Evolutionary conservation across 1,140 invertebrate species (phyloP).

Genomic region (Palaemon carinicauda): DNA sequence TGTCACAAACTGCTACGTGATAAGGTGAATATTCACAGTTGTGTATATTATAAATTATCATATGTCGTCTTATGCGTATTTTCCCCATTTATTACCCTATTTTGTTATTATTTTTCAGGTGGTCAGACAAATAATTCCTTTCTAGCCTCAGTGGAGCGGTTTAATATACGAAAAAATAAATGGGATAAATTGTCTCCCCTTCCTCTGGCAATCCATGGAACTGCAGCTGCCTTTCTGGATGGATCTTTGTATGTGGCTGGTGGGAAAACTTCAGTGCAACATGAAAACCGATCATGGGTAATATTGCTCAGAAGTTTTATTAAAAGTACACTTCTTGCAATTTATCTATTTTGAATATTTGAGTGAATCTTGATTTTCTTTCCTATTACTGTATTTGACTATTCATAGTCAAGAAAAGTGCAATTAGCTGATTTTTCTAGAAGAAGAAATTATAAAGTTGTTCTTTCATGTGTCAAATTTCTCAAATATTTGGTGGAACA

Average conservation of each 20-base stretch:
- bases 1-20: too few relatives aligned
- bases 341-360: background rate
- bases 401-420: too few relatives aligned
- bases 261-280: constrained; percentile 3
- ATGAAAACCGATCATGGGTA: constrained; percentile 22
- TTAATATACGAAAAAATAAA: constrained; percentile 18
- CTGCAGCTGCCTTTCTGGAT: constrained; percentile 32
- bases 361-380: too few relatives aligned
- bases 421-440: too few relatives aligned
- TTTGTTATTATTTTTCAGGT: background rate
- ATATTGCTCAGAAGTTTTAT: background rate
- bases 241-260: constrained; percentile 28
- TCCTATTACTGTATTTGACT: too few relatives aligned
- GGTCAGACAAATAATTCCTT: constrained; percentile 30
- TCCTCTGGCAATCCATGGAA: constrained; percentile 30
- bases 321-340: background rate
- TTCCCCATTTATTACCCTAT: background rate
- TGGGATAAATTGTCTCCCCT: constrained; percentile 21
- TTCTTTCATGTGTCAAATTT: too few relatives aligned
- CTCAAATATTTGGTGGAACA: too few relatives aligned
- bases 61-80: background rate
- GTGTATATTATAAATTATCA: background rate
- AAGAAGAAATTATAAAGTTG: too few relatives aligned
- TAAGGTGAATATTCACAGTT: too few relatives aligned
- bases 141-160: constrained; percentile 31